These are phyloP conservation scores for Oreohelix idahoensis DNA, from an alignment of 1,140 invertebrate species.

Conservation along the genomic window DNA sequence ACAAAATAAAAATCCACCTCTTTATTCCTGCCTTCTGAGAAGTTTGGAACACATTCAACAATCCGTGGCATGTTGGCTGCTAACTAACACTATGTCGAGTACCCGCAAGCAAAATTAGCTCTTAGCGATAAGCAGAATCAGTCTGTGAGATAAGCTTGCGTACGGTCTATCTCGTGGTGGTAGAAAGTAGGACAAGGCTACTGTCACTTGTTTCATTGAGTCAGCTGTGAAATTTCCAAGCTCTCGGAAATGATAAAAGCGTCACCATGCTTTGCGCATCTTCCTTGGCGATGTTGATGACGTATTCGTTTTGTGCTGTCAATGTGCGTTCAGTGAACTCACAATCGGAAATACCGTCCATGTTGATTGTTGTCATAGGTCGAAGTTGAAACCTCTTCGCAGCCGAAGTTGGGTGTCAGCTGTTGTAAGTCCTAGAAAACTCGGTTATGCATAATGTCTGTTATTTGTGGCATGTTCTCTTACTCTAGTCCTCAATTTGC, in stretches of 20 bases:
- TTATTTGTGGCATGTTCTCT: no score
- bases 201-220: background rate
- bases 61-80: constrained; percentile 64
- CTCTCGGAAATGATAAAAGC: no score
- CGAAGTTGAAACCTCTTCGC: background rate
- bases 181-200: constrained; percentile 45
- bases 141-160: constrained; percentile 62
- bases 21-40: constrained; percentile 77
- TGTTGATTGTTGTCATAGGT: constrained; percentile 49
- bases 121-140: constrained; percentile 40
- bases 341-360: no score
- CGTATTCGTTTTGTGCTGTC: constrained; percentile 55
- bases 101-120: constrained; percentile 40
- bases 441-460: no score
- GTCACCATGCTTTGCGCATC: constrained; percentile 63
- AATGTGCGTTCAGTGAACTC: no score
- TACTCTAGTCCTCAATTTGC: no score
- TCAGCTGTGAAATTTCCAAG: constrained; percentile 42
- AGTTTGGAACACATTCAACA: constrained; percentile 78
- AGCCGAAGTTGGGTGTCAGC: background rate
- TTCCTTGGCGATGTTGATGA: constrained; percentile 64
- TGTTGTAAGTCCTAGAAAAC: no score
- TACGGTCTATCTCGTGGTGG: constrained; percentile 55
- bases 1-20: constrained; percentile 69
- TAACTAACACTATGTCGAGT: constrained; percentile 4